These are phyloP conservation scores for Ivindomyrus marchei DNA, from an alignment of 2,113 vertebrate species.

Conservation along the genomic window DNA sequence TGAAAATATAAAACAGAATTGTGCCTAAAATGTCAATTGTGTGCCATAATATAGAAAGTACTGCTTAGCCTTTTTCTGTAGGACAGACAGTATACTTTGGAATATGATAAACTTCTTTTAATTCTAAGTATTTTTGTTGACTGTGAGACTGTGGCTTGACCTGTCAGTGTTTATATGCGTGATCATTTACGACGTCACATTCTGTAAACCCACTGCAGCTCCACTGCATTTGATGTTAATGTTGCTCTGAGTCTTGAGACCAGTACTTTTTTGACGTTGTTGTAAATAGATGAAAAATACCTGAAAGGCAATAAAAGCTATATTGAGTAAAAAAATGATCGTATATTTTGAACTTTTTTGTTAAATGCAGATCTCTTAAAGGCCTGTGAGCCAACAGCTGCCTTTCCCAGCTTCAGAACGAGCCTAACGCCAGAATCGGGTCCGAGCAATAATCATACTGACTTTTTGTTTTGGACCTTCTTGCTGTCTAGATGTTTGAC, in stretches of 20 bases:
- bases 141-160: conserved; percentile 77
- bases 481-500: conserved; percentile 64
- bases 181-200: conserved; percentile 70
- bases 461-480: conserved; percentile 53
- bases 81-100: conserved; percentile 72
- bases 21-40: conserved; percentile 86
- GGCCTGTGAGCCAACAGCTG: neutral
- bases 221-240: conserved; percentile 56
- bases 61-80: conserved; percentile 72
- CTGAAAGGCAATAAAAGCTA: conserved; percentile 87
- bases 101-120: conserved; percentile 60
- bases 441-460: conserved; percentile 42
- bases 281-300: conserved; percentile 77
- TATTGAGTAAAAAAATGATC: conserved; percentile 70
- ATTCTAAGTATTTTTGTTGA: conserved; percentile 76
- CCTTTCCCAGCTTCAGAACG: neutral
- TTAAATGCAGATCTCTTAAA: neutral
- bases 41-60: conserved; percentile 84
- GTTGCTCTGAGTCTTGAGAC: conserved; percentile 77
- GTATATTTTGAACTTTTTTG: conserved; percentile 61
- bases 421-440: neutral
- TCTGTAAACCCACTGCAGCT: conserved; percentile 70
- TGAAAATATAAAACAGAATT: conserved; percentile 76
- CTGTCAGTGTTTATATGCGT: conserved; percentile 82
- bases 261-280: conserved; percentile 70